Conservation (phyloP, 1,140 invertebrate species). For the Drosophila teissieri region DNA sequence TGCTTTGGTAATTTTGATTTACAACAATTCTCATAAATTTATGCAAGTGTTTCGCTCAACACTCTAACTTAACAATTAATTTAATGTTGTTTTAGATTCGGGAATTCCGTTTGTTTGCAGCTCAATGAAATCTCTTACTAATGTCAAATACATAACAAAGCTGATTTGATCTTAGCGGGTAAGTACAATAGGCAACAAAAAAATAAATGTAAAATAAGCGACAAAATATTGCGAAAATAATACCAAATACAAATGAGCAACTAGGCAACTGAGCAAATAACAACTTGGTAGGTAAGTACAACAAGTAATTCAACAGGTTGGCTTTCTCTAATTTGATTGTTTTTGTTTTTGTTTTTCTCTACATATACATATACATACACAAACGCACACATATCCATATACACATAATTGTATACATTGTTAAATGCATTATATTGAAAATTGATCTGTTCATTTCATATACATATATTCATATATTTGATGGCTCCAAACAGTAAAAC, state of each 20-base stretch:
- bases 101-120: slow-evolving; percentile 38
- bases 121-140: slow-evolving; percentile 24
- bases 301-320: slow-evolving; percentile 70
- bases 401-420: slow-evolving; percentile 54
- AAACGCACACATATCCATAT: slow-evolving; percentile 60
- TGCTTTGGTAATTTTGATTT: slow-evolving; percentile 75
- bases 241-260: slow-evolving; percentile 33
- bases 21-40: slow-evolving; percentile 64
- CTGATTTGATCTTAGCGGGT: slow-evolving; percentile 48
- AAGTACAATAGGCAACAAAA: slow-evolving; percentile 65
- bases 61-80: slow-evolving; percentile 36
- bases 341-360: slow-evolving; percentile 25
- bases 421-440: slow-evolving; percentile 78
- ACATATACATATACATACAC: slow-evolving; percentile 45
- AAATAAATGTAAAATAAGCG: slow-evolving; percentile 21
- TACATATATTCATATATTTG: slow-evolving; percentile 26
- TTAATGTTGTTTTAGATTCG: slow-evolving; percentile 31
- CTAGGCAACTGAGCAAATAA: slow-evolving; percentile 22
- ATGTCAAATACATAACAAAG: slow-evolving; percentile 44
- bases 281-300: slow-evolving; percentile 66
- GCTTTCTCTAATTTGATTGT: slow-evolving; percentile 32
- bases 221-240: slow-evolving; percentile 37
- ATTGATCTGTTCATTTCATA: slow-evolving; percentile 55
- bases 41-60: slow-evolving; percentile 19
- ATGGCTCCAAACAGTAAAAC: slow-evolving; percentile 51